These are phyloP conservation scores for Prietella phreatophila DNA, from an alignment of 2,113 vertebrate species.

Conservation along the genomic window DNA sequence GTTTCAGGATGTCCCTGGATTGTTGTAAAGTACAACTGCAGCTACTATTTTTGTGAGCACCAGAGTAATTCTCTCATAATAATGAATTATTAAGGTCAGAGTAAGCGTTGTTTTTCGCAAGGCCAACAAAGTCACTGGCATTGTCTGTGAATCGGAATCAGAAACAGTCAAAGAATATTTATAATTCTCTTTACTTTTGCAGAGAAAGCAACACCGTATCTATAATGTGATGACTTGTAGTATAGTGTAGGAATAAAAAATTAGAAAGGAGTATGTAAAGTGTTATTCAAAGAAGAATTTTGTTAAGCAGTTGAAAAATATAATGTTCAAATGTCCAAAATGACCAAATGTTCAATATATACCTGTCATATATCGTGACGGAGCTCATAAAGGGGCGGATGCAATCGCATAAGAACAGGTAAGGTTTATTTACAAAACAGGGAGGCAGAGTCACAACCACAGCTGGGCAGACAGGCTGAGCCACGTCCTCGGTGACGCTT, in stretches of 20 bases:
- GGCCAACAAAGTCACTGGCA: not conserved
- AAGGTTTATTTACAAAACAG: no score
- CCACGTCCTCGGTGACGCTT: no score
- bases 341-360: not conserved
- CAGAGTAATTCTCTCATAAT: not conserved
- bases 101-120: not conserved
- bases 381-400: no score
- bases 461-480: no score
- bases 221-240: not conserved
- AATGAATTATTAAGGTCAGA: not conserved
- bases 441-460: no score
- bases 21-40: not conserved
- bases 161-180: not conserved
- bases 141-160: not conserved
- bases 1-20: not conserved
- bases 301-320: not conserved
- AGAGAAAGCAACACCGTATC: not conserved
- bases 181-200: not conserved
- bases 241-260: not conserved
- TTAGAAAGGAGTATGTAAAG: not conserved
- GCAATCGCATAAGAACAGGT: no score
- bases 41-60: not conserved
- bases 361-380: no score
- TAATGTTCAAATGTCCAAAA: not conserved
- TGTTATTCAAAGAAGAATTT: not conserved